Percentiles rank a stretch among this genome's conserved stretches.
Conservation (phyloP, 2,113 vertebrate genomes). For the Himantopus leucocephalus region DNA sequence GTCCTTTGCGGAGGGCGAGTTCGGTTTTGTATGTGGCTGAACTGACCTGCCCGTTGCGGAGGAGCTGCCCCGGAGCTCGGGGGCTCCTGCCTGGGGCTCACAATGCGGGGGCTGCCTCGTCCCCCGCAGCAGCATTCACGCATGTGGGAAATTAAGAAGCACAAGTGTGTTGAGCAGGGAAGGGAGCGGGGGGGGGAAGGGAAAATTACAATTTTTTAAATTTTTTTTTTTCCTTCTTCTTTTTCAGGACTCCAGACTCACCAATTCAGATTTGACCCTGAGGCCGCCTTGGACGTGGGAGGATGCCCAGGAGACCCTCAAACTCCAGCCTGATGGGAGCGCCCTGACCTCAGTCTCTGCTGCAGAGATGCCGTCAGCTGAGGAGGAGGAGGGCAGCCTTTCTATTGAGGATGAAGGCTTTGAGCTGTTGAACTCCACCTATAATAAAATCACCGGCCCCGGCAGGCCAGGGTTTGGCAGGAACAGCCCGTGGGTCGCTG, state of each 20-base stretch:
- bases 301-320: neutral
- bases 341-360: neutral
- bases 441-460: neutral
- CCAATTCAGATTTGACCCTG: neutral
- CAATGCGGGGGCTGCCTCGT: neutral
- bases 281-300: neutral
- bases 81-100: neutral
- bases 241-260: conserved; percentile 19
- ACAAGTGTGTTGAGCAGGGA: neutral
- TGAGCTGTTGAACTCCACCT: conserved; percentile 49
- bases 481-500: fast-evolving
- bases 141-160: neutral
- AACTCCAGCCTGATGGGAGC: neutral
- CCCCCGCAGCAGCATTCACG: neutral
- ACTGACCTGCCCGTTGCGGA: neutral
- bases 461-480: neutral
- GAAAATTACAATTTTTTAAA: neutral
- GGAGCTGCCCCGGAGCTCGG: too few species aligned
- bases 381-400: neutral
- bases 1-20: neutral
- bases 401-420: conserved; percentile 53
- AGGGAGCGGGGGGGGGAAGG: fast-evolving
- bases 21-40: neutral
- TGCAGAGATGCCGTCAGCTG: neutral
- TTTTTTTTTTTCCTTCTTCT: neutral